Evolutionary conservation across 2,888 invertebrate genomes (phyloP), one percentile per base, ranked within the genome.

Genomic region (Drosophila ustulata): DNA sequence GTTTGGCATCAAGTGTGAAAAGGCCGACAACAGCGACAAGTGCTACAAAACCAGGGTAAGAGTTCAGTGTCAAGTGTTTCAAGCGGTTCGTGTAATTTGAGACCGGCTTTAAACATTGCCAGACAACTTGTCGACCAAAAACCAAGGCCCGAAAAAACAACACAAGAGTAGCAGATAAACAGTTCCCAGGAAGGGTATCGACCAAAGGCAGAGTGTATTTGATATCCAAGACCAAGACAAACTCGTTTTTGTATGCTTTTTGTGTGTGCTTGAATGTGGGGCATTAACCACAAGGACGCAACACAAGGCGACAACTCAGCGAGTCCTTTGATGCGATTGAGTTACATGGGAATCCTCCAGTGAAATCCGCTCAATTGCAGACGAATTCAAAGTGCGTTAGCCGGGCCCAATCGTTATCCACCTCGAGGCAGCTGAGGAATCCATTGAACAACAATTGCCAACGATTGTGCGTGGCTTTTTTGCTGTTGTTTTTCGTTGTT

Each of bases 31-130:
- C 56, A 80, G 89, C 51, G 87, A 85, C 37, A 88, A 88, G 74
- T 91, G 90, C 70, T 91, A 88, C 51, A 80, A 78, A 64, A 71
- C 83, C 45, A 82, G 91, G 57, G 90, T 90, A 82, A 90, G 90
- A 26, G 30, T 26, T 30, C 0, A 57, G 76, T 75, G 66, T 75
- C 76, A 71, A 75, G 76, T 76, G 63, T 46, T 55, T 1, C 37
- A n/a, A 5, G 11, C 9, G 47, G 23, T 39, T 39, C 53, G 51
- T 62, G 81, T 62, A 82, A 85, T 47, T 45, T 34, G 66, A 82
- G 34, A 80, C 80, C 47, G n/a, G 34, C 58, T 46, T 64, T 68
- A 52, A 56, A 62, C 58, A 64, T 46, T 47, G 51, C 65, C 73
- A 77, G 84, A 82, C 82, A 85, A 71, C 71, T 74, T 75, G 84